Base-by-base conservation (phyloP, 1,140 invertebrate genomes). In the Drosophila elegans region DNA sequence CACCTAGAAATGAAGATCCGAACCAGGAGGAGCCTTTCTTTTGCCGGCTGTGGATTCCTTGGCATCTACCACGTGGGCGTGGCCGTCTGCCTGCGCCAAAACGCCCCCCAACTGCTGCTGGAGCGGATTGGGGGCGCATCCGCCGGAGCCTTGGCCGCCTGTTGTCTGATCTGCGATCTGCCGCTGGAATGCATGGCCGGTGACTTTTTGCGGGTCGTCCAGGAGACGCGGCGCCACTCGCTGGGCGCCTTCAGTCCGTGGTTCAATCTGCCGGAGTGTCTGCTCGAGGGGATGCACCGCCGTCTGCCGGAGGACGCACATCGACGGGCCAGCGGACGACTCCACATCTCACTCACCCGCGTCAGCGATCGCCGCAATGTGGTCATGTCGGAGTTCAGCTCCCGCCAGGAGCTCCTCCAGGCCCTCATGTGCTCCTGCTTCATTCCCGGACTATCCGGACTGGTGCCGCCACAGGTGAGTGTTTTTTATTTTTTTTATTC, bases 51-150 rank as follows among this genome's bases (percentile, higher is more conserved):
- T 94, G 98, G 98, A 54, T 99, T 99, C 93, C 94, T 99, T 61
- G 98, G 99, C 64, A 99, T 99, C 91, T 99, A 99, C 93, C 98
- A 99, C 93, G 96, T 99, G 69, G 98, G 99, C 69, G 99, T 99
- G 32, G 97, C 98, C 6, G 96, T 97, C 56, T 98, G 98, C 93
- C 96, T 99, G 80, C 96, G 97, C 81, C 98, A 99, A 93, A 99
- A 99, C 94, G 98, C 98, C 1, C 98, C 98, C 3, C 97, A 99
- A 93, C 94, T 99, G 54, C 93, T 98, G 11, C 93, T 98, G 75
- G 96, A 98, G 73, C 97, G 97, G 92, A 97, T 99, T 90, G 97
- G 96, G 49, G 99, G 99, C 42, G 98, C 98, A 34, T 99, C 98
- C 7, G 98, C 98, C 69, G 99, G 99, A 10, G 97, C 98, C 2